Conservation (phyloP, 2,113 vertebrate genomes). For the Tylochromis polylepis region DNA sequence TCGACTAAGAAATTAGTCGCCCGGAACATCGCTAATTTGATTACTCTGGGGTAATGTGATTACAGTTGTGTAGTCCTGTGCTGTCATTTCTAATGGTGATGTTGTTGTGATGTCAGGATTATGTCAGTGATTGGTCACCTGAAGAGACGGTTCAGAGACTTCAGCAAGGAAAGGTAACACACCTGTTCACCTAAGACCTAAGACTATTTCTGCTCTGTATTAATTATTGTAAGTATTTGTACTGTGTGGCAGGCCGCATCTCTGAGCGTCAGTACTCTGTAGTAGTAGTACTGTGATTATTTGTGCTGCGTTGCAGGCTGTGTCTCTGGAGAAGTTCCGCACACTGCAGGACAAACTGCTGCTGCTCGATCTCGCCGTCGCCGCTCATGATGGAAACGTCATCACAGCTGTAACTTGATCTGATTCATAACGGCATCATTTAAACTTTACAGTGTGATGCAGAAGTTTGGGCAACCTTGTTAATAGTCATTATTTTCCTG, state of each 20-base stretch:
- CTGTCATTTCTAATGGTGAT: background rate
- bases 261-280: background rate
- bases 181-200: background rate
- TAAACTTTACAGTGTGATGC: too few relatives aligned
- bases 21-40: background rate
- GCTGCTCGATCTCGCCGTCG: slow-evolving; percentile 85
- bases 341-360: slow-evolving; percentile 89
- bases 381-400: slow-evolving; percentile 87
- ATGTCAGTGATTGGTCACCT: slow-evolving; percentile 82
- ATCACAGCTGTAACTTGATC: slow-evolving; percentile 79
- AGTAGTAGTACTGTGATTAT: background rate
- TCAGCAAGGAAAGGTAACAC: slow-evolving; percentile 85
- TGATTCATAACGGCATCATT: background rate
- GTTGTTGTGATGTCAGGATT: slow-evolving; percentile 76
- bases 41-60: background rate
- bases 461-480: too few relatives aligned
- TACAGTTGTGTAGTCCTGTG: background rate
- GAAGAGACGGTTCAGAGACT: slow-evolving; percentile 84
- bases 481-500: too few relatives aligned
- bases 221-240: background rate
- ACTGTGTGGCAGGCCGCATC: background rate
- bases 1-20: background rate
- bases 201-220: background rate
- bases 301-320: background rate
- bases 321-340: slow-evolving; percentile 86